Evolutionary conservation across 2,797 vertebrate species (phyloP), one percentile per base, ranked within the genome.

Genomic region (Sebastes variabilis): DNA sequence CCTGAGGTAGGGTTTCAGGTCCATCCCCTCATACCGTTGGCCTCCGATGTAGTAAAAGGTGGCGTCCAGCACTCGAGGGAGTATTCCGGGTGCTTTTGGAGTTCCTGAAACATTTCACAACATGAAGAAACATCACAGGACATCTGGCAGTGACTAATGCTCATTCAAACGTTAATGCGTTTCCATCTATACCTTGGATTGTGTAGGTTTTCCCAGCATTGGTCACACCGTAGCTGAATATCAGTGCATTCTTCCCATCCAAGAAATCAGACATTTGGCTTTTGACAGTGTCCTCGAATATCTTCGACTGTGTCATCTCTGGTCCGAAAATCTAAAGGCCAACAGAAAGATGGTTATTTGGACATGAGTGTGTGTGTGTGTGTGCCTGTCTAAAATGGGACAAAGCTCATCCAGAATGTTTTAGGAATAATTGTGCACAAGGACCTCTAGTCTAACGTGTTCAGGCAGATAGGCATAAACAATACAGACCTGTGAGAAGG

Each of bases 191-290:
- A 97, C 97, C 98, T 96, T 98, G 97, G 73, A 98, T 96, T 2
- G 97, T 98, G 90, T 96, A 96, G 0, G 97, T 97, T 92, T 99
- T 98, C n/a, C 97, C 98, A 75, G 97, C 96, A 29, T 97, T 99
- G 18, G 97, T 98, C n/a, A 99, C 96, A 2, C 98, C 97, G 0
- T 98, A 99, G 69, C 96, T 97, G 93, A 98, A 99, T 30, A 98
- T 96, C 34, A 99, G 79, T 0, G 95, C 93, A 38, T 97, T 97
- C 83, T 94, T 94, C 58, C 97, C 97, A 4, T 93, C 88, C 67
- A 97, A 65, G 74, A 96, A 97, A 0, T 96, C 92, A 32, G 80
- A 92, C 81, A 97, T 90, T 18, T 97, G 92, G 5, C 94, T 93
- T 86, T 92, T 95, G 80, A 97, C 92, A 0, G 97, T 96, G 42